Percentiles rank a stretch among this genome's conserved stretches.
These are phyloP conservation scores for Polydrusus pterygomalis DNA, from an alignment of 2,888 invertebrate species.

Conservation along the genomic window DNA sequence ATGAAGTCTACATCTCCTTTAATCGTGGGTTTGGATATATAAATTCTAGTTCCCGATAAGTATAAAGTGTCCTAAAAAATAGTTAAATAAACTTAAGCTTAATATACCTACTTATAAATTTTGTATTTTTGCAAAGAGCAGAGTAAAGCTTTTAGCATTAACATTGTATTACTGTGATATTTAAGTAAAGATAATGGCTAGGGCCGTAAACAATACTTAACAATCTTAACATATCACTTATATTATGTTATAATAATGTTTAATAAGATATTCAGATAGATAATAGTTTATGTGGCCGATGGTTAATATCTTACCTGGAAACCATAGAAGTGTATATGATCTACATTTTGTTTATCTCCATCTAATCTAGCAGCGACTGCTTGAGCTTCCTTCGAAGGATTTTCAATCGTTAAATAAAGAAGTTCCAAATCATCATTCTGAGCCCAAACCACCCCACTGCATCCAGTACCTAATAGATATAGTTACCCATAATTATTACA, in stretches of 20 bases:
- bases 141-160: too few species aligned
- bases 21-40: constrained; percentile 19
- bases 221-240: too few species aligned
- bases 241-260: too few species aligned
- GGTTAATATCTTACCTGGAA: constrained; percentile 31
- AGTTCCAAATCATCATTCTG: constrained; percentile 26
- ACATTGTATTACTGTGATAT: too few species aligned
- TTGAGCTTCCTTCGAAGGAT: constrained; percentile 35
- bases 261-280: too few species aligned
- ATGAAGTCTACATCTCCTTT: constrained; percentile 40
- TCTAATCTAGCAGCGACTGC: constrained; percentile 33
- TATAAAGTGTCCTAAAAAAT: constrained; percentile 32
- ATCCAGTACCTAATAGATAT: constrained; percentile 25
- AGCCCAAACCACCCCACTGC: constrained; percentile 20
- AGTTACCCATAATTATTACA: too few species aligned
- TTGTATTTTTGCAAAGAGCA: too few species aligned
- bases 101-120: too few species aligned
- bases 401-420: constrained; percentile 31
- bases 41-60: constrained; percentile 17
- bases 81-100: not conserved
- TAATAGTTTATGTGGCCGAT: too few species aligned
- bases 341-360: constrained; percentile 17
- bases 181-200: too few species aligned
- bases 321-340: constrained; percentile 31
- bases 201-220: too few species aligned